These are phyloP conservation scores for Philonicus albiceps DNA, from an alignment of 2,888 invertebrate species.

Conservation along the genomic window DNA sequence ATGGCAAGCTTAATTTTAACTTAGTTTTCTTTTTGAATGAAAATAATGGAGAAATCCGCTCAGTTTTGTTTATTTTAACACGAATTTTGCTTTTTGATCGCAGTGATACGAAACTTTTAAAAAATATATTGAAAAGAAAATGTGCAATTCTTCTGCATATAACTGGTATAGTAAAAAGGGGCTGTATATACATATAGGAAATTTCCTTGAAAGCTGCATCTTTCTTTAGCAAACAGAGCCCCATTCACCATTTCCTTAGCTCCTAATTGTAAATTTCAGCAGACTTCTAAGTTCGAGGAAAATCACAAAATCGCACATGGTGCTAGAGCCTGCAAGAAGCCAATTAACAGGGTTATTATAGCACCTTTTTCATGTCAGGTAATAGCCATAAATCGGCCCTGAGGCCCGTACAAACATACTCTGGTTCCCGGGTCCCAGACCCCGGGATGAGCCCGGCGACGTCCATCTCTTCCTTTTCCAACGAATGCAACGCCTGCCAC, in stretches of 20 bases:
- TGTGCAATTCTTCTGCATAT: too few relatives aligned
- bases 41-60: too few relatives aligned
- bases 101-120: too few relatives aligned
- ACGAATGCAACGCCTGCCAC: neutral
- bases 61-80: too few relatives aligned
- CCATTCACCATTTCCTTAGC: neutral
- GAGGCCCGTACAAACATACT: neutral
- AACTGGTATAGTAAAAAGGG: too few relatives aligned
- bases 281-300: neutral
- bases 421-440: neutral
- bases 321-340: neutral
- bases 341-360: conserved; percentile 27
- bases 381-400: conserved; percentile 9
- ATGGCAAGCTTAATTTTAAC: too few relatives aligned
- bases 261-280: neutral
- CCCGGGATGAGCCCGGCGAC: conserved; percentile 21
- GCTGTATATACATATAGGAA: too few relatives aligned
- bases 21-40: too few relatives aligned
- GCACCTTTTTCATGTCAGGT: conserved; percentile 12
- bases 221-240: neutral
- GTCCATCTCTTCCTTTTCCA: conserved; percentile 30
- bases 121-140: too few relatives aligned
- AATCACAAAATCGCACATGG: neutral
- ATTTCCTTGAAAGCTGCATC: neutral
- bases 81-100: too few relatives aligned